These are phyloP conservation scores for Ennomos erosarius DNA, from an alignment of 2,888 invertebrate species.

Conservation along the genomic window DNA sequence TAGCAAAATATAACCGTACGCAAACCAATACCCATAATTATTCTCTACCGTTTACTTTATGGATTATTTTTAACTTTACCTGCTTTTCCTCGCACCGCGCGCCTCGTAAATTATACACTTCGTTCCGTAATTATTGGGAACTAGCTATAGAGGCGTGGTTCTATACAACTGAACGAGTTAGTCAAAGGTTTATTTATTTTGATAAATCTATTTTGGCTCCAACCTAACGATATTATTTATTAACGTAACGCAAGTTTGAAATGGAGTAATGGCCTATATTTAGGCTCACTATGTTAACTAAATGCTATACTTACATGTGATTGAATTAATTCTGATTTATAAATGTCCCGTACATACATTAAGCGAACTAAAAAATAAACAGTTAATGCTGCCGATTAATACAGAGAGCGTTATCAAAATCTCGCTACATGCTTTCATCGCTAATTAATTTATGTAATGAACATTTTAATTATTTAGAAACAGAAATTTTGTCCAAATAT, in stretches of 20 bases:
- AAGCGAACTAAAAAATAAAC: no score
- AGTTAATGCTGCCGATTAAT: no score
- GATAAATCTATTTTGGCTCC: conserved; percentile 35
- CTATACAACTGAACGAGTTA: conserved; percentile 40
- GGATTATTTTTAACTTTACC: conserved; percentile 29
- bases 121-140: conserved; percentile 39
- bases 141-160: conserved; percentile 47
- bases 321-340: no score
- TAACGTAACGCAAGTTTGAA: conserved; percentile 27
- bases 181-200: conserved; percentile 45
- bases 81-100: conserved; percentile 18
- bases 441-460: no score
- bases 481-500: no score
- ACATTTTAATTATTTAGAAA: no score
- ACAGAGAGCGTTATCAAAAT: no score
- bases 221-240: conserved; percentile 35
- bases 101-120: conserved; percentile 34
- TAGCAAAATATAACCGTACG: conserved; percentile 15
- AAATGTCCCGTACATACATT: no score
- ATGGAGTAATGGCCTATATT: conserved; percentile 19
- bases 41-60: conserved; percentile 29
- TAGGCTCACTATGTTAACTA: conserved; percentile 9
- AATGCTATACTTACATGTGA: neutral
- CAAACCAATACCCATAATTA: conserved; percentile 22
- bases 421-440: no score